Evolutionary conservation across 2,113 vertebrate genomes (phyloP).

Genomic region (Morphnarchus princeps): DNA sequence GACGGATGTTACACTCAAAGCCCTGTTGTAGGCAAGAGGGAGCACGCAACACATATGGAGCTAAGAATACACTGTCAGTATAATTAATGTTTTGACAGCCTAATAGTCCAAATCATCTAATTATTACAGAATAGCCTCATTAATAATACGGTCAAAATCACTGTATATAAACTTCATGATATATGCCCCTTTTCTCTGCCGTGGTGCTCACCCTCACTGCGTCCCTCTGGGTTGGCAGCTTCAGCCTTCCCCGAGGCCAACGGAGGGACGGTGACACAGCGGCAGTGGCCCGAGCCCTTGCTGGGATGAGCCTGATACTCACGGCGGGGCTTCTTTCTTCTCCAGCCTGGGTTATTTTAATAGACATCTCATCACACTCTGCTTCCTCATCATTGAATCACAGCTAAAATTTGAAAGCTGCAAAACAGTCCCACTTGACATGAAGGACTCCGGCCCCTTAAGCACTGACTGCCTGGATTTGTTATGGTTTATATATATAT

Average conservation of each 20-base stretch:
- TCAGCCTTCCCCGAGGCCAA: background rate
- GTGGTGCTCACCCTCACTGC: background rate
- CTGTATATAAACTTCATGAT: background rate
- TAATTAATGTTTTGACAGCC: background rate
- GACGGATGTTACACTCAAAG: background rate
- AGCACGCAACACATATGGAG: background rate
- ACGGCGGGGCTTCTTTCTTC: background rate
- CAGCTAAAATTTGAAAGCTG: background rate
- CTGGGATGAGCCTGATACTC: background rate
- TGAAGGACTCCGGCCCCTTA: accelerated
- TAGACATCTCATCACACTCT: background rate
- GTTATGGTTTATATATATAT: background rate
- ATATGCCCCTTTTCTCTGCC: background rate
- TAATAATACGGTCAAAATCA: background rate
- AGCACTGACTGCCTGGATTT: background rate
- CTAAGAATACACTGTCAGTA: background rate
- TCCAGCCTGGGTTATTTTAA: background rate
- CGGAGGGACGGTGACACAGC: background rate
- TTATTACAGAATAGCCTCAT: background rate
- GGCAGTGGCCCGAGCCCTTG: background rate
- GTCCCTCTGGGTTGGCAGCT: background rate
- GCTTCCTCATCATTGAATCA: background rate
- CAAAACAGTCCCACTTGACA: background rate
- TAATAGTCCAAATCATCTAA: background rate
- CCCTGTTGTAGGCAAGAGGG: background rate